Conservation (phyloP, 1,140 invertebrate genomes). For the Drosophila sulfurigaster region DNA sequence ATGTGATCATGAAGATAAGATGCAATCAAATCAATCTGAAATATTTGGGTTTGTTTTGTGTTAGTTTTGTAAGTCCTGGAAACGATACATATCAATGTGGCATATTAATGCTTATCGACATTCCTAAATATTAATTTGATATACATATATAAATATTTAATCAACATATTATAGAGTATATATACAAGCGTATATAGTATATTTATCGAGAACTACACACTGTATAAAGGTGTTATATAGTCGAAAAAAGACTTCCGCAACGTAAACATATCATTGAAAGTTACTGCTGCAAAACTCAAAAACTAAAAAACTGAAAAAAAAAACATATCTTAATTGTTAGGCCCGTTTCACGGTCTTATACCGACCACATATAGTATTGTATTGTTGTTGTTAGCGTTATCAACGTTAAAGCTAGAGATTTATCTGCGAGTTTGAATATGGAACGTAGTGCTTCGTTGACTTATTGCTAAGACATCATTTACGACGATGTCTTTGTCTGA, state of each 20-base stretch:
- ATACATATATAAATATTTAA: conserved; percentile 53
- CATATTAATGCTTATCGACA: conserved; percentile 47
- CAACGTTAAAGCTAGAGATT: conserved; percentile 14
- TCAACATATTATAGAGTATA: conserved; percentile 22
- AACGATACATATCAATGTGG: conserved; percentile 78
- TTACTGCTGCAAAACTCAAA: conserved; percentile 70
- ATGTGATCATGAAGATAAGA: not conserved
- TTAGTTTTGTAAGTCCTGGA: conserved; percentile 64
- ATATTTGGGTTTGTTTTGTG: conserved; percentile 17
- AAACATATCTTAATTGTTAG: conserved; percentile 48
- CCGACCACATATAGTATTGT: conserved; percentile 43
- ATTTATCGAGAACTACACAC: conserved; percentile 11
- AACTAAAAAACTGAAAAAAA: conserved; percentile 31
- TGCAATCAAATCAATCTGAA: conserved; percentile 2
- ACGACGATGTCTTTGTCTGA: conserved; percentile 38
- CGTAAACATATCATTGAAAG: conserved; percentile 81
- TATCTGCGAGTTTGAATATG: conserved; percentile 14
- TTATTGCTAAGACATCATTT: conserved; percentile 12
- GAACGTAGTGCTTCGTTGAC: conserved; percentile 42
- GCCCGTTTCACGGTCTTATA: conserved; percentile 5
- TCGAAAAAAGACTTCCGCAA: conserved; percentile 78
- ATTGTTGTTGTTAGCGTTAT: conserved; percentile 50
- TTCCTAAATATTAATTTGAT: conserved; percentile 62
- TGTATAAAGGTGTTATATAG: conserved; percentile 37
- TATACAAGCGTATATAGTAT: conserved; percentile 32